These are phyloP conservation scores for Ylistrum balloti DNA, from an alignment of 1,140 invertebrate genomes.

Conservation along the genomic window DNA sequence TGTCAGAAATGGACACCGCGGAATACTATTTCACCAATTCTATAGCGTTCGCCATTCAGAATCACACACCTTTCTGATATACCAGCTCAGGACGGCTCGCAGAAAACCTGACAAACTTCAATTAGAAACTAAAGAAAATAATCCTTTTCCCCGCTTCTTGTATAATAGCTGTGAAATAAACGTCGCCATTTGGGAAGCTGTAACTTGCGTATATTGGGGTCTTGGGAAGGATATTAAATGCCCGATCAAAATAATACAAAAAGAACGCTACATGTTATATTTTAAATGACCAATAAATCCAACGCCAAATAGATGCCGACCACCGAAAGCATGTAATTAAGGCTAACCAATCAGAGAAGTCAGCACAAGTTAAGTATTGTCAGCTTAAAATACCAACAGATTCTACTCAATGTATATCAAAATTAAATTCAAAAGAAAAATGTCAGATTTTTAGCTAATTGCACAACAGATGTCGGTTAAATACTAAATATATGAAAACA, in stretches of 20 bases:
- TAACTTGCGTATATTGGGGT: not conserved
- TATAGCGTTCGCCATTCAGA: not conserved
- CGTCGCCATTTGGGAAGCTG: not conserved
- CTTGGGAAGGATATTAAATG: constrained; percentile 7
- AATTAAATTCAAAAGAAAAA: no score
- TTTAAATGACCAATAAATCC: constrained; percentile 28
- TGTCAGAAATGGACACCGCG: not conserved
- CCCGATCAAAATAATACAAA: constrained; percentile 39
- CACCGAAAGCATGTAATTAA: not conserved
- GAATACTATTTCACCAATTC: not conserved
- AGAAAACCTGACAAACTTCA: constrained; percentile 19
- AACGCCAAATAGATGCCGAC: not conserved
- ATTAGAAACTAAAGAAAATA: constrained; percentile 35
- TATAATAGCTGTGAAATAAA: constrained; percentile 36
- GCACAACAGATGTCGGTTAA: no score
- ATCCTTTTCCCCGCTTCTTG: not conserved
- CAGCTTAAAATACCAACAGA: not conserved
- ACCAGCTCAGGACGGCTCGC: not conserved
- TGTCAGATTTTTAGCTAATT: no score
- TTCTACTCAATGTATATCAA: no score
- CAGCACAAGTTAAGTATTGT: not conserved
- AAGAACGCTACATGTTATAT: not conserved
- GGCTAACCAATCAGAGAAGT: not conserved
- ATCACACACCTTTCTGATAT: constrained; percentile 10
- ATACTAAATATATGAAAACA: no score